Evolutionary conservation across 2,888 invertebrate genomes (phyloP).

Genomic region (Thereva unica): DNA sequence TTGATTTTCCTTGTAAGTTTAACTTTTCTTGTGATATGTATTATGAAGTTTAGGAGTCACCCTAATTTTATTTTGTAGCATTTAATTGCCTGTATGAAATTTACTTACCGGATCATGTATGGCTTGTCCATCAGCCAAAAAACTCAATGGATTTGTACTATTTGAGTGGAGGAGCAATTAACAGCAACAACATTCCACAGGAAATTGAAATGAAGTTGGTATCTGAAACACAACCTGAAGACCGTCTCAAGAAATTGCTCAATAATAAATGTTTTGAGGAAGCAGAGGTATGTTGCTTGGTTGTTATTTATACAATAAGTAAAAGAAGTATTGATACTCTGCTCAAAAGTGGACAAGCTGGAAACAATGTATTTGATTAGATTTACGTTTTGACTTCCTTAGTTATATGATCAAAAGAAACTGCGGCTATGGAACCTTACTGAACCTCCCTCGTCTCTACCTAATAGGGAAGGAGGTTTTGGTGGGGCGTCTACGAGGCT

Average conservation of each 20-base stretch:
- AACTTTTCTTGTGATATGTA: not conserved
- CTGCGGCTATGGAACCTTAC: too few species aligned
- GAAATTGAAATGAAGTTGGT: conserved; percentile 55
- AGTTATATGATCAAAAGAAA: too few species aligned
- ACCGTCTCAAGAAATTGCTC: conserved; percentile 55
- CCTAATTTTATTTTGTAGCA: conserved; percentile 44
- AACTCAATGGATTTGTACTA: conserved; percentile 56
- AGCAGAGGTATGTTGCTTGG: conserved; percentile 50
- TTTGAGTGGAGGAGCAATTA: conserved; percentile 47
- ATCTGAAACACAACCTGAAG: conserved; percentile 55
- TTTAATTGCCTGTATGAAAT: conserved; percentile 53
- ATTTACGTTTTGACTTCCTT: too few species aligned
- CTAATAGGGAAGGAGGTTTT: too few species aligned
- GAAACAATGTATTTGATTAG: too few species aligned
- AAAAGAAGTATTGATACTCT: not conserved
- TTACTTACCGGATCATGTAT: conserved; percentile 49
- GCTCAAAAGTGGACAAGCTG: too few species aligned
- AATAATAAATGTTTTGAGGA: conserved; percentile 56
- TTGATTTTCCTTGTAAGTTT: conserved; percentile 55
- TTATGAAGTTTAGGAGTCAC: not conserved
- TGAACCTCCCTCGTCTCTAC: too few species aligned
- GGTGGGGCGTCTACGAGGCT: too few species aligned
- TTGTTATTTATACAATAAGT: not conserved
- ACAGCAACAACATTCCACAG: conserved; percentile 46
- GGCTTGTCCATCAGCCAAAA: conserved; percentile 56